A percentile compares a stretch with the other conserved stretches of the same genome.
Conservation (phyloP, 2,888 invertebrate genomes). For the Dorcus parallelipipedus region DNA sequence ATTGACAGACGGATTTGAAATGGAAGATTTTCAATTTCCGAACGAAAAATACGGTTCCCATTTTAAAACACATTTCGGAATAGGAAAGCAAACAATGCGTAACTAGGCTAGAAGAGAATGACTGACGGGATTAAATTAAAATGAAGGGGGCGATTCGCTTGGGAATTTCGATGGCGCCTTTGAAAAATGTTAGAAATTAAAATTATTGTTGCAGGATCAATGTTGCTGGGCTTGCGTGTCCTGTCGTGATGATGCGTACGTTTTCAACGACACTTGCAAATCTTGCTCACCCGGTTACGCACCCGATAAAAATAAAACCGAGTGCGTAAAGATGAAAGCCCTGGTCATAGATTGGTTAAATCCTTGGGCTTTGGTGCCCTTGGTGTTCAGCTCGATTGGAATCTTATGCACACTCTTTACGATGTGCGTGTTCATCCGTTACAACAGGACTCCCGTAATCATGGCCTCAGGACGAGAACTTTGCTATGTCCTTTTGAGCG, state of each 20-base stretch:
- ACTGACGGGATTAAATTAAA: too few species aligned
- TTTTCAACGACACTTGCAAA: slow-evolving; percentile 59
- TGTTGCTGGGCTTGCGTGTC: slow-evolving; percentile 71
- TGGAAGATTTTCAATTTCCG: too few species aligned
- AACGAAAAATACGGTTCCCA: too few species aligned
- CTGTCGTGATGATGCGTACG: slow-evolving; percentile 61
- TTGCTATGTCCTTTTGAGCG: slow-evolving; percentile 70
- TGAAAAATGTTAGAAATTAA: background rate
- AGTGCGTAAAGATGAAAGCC: slow-evolving; percentile 57
- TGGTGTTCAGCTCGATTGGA: slow-evolving; percentile 60
- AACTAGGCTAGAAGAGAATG: too few species aligned
- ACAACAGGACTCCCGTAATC: slow-evolving; percentile 54
- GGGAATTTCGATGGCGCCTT: background rate
- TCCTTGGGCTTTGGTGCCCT: slow-evolving; percentile 65
- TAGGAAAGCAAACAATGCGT: too few species aligned
- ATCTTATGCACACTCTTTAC: slow-evolving; percentile 61
- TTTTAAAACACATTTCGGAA: too few species aligned
- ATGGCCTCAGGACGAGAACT: slow-evolving; percentile 77
- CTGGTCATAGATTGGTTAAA: slow-evolving; percentile 61
- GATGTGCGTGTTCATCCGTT: slow-evolving; percentile 61
- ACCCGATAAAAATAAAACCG: slow-evolving; percentile 50
- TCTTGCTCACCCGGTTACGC: slow-evolving; percentile 56
- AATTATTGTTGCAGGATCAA: slow-evolving; percentile 48
- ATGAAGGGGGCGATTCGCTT: background rate
- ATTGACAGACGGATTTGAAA: too few species aligned